Evolutionary conservation across 2,888 invertebrate species (phyloP).

Genomic region (Agrotis segetum): DNA sequence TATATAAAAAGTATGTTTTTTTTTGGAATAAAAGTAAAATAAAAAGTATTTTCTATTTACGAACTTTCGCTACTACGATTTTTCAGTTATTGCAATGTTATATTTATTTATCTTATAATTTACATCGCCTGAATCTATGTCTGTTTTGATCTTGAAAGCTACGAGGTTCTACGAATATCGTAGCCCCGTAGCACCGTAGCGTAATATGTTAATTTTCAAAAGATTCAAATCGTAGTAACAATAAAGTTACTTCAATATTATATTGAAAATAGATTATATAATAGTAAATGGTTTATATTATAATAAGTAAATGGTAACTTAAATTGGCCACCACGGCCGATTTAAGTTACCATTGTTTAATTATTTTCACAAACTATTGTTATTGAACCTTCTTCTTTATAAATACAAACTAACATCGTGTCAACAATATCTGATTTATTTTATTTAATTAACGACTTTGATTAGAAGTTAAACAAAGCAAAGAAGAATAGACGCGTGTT

Average conservation of each 20-base stretch:
- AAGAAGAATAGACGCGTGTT: slow-evolving; percentile 1
- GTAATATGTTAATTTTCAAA: slow-evolving; percentile 12
- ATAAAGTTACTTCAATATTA: not conserved
- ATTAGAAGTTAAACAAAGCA: slow-evolving; percentile 6
- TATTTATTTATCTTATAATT: no score
- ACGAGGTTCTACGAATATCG: slow-evolving; percentile 18
- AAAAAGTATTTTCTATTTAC: no score
- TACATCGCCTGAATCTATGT: no score
- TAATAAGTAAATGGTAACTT: no score
- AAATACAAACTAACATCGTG: not conserved
- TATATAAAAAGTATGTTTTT: no score
- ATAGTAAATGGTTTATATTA: no score
- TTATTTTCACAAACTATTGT: not conserved
- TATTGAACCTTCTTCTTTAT: not conserved
- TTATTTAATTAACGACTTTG: not conserved
- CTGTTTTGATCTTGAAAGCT: slow-evolving; percentile 5
- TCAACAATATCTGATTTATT: slow-evolving; percentile 1
- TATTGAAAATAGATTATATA: no score
- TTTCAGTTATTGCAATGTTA: no score
- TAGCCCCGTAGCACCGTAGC: slow-evolving; percentile 19
- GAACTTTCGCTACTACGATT: no score
- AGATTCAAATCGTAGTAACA: not conserved
- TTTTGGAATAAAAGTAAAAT: no score
- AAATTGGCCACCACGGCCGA: no score
- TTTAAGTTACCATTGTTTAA: not conserved